Evolutionary conservation across 2,797 vertebrate species (phyloP).

Genomic region (Bovichtus diacanthus): DNA sequence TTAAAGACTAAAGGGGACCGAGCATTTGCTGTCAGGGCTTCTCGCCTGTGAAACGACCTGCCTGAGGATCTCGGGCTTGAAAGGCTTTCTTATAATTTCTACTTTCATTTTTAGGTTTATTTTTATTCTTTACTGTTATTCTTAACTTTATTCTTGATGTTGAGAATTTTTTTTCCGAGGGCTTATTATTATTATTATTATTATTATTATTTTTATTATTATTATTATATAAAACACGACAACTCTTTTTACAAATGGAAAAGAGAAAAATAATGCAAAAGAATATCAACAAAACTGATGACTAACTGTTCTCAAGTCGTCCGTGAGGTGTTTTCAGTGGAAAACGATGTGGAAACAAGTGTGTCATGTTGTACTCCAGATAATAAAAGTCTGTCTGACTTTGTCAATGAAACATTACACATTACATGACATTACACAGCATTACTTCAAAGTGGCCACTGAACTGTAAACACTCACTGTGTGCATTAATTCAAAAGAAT

Average conservation of each 20-base stretch:
- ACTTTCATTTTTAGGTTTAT: too few relatives aligned
- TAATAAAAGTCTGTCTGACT: constrained; percentile 9
- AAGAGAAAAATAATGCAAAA: not conserved
- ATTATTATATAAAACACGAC: not conserved
- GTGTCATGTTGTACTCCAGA: constrained; percentile 11
- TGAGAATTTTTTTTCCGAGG: too few relatives aligned
- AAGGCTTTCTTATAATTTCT: too few relatives aligned
- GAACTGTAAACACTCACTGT: not conserved
- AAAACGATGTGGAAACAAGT: not conserved
- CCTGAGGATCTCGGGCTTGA: too few relatives aligned
- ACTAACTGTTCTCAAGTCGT: constrained; percentile 9
- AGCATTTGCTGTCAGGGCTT: too few relatives aligned
- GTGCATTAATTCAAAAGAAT: constrained; percentile 1
- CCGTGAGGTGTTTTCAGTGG: not conserved
- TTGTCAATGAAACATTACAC: constrained; percentile 20
- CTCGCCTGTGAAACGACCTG: too few relatives aligned
- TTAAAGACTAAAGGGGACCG: too few relatives aligned
- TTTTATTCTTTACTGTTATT: too few relatives aligned
- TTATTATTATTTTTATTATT: too few relatives aligned
- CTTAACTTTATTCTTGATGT: too few relatives aligned
- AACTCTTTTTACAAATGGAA: constrained; percentile 14
- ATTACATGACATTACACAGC: constrained; percentile 9
- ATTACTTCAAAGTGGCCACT: constrained; percentile 2
- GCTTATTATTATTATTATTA: too few relatives aligned
- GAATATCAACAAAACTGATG: constrained; percentile 7